Evolutionary conservation across 1,140 invertebrate genomes (phyloP), one percentile per base, ranked within the genome.

Genomic region (Papilio machaon): DNA sequence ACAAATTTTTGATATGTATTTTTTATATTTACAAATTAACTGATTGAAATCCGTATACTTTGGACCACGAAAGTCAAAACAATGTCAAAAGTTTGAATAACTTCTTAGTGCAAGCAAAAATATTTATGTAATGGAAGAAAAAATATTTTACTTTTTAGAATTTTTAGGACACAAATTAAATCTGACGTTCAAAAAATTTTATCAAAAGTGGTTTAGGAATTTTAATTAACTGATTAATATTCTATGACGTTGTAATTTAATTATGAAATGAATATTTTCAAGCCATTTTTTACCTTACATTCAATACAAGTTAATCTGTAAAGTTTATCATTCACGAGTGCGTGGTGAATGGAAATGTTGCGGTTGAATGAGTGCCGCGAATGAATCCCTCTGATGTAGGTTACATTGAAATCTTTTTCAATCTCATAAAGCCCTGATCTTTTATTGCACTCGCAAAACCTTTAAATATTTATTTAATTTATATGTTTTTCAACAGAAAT

Each of bases 321-420:
- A 70, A 70, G 64, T 70, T 70, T 38, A 70, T 70, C 64, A 70
- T 70, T 70, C 64, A 70, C 64, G 64, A 70, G 64, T 70, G 64
- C 17, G 30, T 70, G 60, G 60, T 64, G 64, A 70, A 70, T 70
- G 23, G 64, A 13, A 70, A 70, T 23, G 64, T 70, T 70, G 64
- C 64, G 64, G 64, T 70, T 38, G 64, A 70, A 64, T 30, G 60
- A 64, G 19, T 64, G 23, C n/a, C 58, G 10, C 60, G 60, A 64
- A 70, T 70, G 64, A 70, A 70, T 70, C 64, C 64, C 64, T 70
- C 64, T 11, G 64, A 70, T 70, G 64, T 70, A 70, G 64, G 64
- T 70, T 70, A 70, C 30, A 38, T 70, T 70, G 64, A 70, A 70
- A 35, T 70, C 10, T 70, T 70, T 70, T 70, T 70, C 64, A 70